Conservation (phyloP, 2,113 vertebrate species). For the Chaetops frenatus region DNA sequence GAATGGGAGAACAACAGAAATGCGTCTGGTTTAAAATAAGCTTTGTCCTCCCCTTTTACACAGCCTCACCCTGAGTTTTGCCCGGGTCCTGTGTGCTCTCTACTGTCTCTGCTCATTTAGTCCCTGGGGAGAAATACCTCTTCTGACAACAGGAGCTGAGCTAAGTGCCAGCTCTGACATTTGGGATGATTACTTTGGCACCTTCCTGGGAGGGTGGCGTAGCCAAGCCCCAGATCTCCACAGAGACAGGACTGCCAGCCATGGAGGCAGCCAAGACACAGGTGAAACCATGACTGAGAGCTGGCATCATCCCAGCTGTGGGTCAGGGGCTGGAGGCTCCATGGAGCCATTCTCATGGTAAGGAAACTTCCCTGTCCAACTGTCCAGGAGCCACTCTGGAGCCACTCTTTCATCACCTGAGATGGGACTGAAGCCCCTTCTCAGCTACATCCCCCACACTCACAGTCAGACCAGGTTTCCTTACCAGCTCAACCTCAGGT, state of each 20-base stretch:
- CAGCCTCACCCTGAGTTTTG: background rate
- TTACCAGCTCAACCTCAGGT: accelerated
- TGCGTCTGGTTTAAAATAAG: background rate
- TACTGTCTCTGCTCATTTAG: background rate
- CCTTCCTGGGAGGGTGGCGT: background rate
- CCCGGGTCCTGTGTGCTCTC: background rate
- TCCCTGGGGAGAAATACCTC: background rate
- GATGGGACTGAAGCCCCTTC: background rate
- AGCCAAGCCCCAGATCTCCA: background rate
- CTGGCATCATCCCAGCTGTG: background rate
- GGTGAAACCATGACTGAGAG: background rate
- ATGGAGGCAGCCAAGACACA: background rate
- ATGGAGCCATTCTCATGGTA: no score
- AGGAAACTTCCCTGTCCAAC: background rate
- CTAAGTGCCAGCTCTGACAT: background rate
- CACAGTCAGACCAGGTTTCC: background rate
- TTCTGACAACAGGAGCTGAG: background rate
- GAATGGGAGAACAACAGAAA: background rate
- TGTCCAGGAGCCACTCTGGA: background rate
- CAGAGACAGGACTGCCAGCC: background rate
- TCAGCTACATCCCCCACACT: background rate
- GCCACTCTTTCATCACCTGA: background rate
- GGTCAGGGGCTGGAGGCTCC: background rate
- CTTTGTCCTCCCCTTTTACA: background rate
- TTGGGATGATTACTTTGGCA: background rate